Percentiles rank a stretch among this genome's conserved stretches.
These are phyloP conservation scores for Gasteruption jaculator DNA, from an alignment of 2,888 invertebrate genomes.

Conservation along the genomic window DNA sequence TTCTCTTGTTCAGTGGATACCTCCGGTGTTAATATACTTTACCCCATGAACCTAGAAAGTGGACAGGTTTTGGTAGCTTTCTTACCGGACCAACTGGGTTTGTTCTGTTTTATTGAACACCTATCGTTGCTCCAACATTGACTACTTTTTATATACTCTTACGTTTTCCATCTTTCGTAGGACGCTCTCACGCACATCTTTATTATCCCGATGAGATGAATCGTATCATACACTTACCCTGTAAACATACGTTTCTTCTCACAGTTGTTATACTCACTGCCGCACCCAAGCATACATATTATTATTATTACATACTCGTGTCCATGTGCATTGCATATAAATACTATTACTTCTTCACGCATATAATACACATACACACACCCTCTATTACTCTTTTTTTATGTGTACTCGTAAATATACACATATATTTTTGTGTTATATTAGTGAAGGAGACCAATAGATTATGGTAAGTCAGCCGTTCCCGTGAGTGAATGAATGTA, in stretches of 20 bases:
- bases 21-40: conserved; percentile 23
- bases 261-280: conserved; percentile 50
- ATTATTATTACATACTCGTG: conserved; percentile 48
- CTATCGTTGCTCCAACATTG: conserved; percentile 31
- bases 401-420: conserved; percentile 35
- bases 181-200: conserved; percentile 32
- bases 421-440: conserved; percentile 45
- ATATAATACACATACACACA: conserved; percentile 34
- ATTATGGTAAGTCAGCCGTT: conserved; percentile 51
- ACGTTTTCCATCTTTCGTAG: conserved; percentile 37
- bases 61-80: conserved; percentile 42
- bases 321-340: conserved; percentile 40
- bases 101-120: conserved; percentile 48
- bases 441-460: conserved; percentile 49
- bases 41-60: conserved; percentile 35
- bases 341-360: conserved; percentile 40
- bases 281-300: conserved; percentile 48
- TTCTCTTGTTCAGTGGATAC: conserved; percentile 21
- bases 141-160: conserved; percentile 27
- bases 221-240: no score
- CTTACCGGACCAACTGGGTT: conserved; percentile 35
- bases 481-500: conserved; percentile 51
- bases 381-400: conserved; percentile 27
- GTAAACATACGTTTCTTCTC: conserved; percentile 29
- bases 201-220: no score